A percentile compares a stretch with the other conserved stretches of the same genome.
Conservation (phyloP, 2,888 invertebrate genomes). For the Acrobasis consociella region DNA sequence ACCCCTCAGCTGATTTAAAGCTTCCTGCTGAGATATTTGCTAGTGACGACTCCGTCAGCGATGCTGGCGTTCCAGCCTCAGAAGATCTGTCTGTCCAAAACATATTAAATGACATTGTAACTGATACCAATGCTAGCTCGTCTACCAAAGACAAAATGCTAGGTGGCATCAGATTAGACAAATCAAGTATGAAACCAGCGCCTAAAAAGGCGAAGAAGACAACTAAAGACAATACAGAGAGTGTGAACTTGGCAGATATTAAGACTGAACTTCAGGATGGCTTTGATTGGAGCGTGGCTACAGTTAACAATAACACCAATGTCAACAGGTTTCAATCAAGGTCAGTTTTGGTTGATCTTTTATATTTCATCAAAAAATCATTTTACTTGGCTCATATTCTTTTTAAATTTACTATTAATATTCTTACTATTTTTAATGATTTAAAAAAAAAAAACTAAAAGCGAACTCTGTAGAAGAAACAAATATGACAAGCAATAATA, state of each 20-base stretch:
- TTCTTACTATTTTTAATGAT: neutral
- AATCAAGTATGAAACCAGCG: conserved; percentile 55
- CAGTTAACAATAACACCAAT: conserved; percentile 67
- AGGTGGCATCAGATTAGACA: conserved; percentile 72
- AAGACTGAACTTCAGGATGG: conserved; percentile 79
- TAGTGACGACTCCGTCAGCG: conserved; percentile 75
- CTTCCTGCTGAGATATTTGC: conserved; percentile 79
- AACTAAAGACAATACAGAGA: conserved; percentile 45
- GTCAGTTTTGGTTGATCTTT: conserved; percentile 53
- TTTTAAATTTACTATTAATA: neutral
- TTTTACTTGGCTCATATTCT: conserved; percentile 1
- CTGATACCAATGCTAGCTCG: conserved; percentile 41
- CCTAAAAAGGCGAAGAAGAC: conserved; percentile 61
- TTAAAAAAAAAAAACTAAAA: too few species aligned
- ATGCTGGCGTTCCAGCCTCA: conserved; percentile 53
- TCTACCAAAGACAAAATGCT: conserved; percentile 67
- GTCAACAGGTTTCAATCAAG: conserved; percentile 68
- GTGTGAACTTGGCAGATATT: conserved; percentile 65
- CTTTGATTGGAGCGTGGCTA: conserved; percentile 75
- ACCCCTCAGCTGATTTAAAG: conserved; percentile 69
- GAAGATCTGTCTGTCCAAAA: conserved; percentile 57
- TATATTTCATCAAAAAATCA: conserved; percentile 11
- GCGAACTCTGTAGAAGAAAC: too few species aligned
- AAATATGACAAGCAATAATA: too few species aligned
- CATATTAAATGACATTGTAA: conserved; percentile 52